Evolutionary conservation across 2,113 vertebrate species (phyloP).

Genomic region (Falcunculus frontatus): DNA sequence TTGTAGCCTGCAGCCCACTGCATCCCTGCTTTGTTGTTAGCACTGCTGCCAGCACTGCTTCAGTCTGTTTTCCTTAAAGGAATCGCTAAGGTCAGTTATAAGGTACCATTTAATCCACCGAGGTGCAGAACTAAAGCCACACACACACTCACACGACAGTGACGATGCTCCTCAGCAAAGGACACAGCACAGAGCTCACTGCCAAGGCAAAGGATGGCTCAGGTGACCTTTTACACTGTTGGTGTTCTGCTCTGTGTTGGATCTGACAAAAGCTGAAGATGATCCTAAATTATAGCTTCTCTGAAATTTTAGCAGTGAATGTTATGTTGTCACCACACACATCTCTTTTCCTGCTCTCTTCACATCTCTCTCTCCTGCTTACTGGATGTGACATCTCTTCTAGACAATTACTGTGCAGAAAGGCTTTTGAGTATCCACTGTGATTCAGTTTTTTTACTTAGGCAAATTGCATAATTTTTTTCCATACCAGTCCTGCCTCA

Average conservation of each 20-base stretch:
- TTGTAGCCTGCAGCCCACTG: neutral
- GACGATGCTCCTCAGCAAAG: rapidly evolving
- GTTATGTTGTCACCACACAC: neutral
- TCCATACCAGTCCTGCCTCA: neutral
- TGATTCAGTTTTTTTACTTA: neutral
- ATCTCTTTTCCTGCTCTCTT: neutral
- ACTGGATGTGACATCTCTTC: neutral
- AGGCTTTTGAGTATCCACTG: neutral
- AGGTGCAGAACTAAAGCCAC: neutral
- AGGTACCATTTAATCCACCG: neutral
- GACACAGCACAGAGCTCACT: neutral
- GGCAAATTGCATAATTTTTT: neutral
- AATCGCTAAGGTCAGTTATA: neutral
- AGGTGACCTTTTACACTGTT: neutral
- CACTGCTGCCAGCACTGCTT: neutral
- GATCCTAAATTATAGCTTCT: neutral
- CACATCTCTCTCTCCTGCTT: neutral
- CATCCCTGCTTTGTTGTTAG: neutral
- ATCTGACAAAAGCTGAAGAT: neutral
- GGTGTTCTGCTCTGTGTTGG: neutral
- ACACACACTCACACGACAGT: rapidly evolving
- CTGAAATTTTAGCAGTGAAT: neutral
- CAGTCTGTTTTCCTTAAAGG: neutral
- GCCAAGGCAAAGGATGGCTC: neutral
- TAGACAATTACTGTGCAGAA: neutral